Evolutionary conservation across 2,797 vertebrate species (phyloP), one percentile per base, ranked within the genome.

Genomic region (Oceanodroma leucorhoa): DNA sequence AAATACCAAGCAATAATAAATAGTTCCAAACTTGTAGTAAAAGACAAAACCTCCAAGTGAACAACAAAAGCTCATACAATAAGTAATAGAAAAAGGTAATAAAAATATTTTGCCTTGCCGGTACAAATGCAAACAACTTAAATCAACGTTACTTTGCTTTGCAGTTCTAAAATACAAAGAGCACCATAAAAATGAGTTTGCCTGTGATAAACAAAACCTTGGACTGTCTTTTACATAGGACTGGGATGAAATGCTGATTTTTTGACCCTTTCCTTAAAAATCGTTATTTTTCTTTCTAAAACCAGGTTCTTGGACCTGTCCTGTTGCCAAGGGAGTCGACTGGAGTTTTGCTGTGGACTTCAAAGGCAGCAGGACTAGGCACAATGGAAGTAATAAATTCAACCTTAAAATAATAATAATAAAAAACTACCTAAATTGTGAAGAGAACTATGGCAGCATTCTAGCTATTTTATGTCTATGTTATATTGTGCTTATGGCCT

Each of bases 1-100:
- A 98, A 97, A 98, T 98, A 98, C 98, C 98, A 98, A 98, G 98
- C 98, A 98, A 98, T 98, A 98, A 98, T 98, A 98, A 98, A 98
- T 98, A 98, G 98, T 98, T 98, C 97, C 98, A 98, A 98, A 98
- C 98, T 98, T 97, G 98, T 98, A 98, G 98, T 98, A 98, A 98
- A 98, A 98, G 98, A 98, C 98, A 97, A 98, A 98, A 98, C 97
- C 96, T 98, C 98, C 98, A 98, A 97, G 98, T 98, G 98, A 98
- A 98, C 98, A 98, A 98, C 97, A 96, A 98, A 98, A 98, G 98
- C 98, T 98, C 98, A 98, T 98, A 98, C 98, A 97, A 98, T 98
- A 98, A 97, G 98, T 97, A 98, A 98, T 98, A 98, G 98, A 98
- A 98, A 98, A 98, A 98, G 98, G 98, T 98, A 98, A 98, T 98